Conservation (phyloP, 1,140 invertebrate species). For the Phymastichus coffea region DNA sequence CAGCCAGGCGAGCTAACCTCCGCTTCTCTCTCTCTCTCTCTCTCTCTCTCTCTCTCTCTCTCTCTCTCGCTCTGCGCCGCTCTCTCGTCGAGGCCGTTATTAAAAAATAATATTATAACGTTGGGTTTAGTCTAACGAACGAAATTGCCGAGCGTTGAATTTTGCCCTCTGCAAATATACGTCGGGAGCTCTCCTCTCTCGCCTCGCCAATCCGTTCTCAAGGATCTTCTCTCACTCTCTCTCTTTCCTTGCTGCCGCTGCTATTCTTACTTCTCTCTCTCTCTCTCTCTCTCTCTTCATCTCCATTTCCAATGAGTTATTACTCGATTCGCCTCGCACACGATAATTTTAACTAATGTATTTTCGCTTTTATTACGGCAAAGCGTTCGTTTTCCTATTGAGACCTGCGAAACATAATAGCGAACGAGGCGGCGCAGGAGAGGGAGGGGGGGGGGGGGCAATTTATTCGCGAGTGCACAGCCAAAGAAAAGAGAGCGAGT, state of each 20-base stretch:
- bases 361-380: conserved; percentile 29
- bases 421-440: too few relatives aligned
- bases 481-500: neutral
- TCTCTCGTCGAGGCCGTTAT: conserved; percentile 41
- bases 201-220: neutral
- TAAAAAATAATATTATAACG: conserved; percentile 50
- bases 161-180: conserved; percentile 42
- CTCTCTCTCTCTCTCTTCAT: conserved; percentile 12
- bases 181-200: conserved; percentile 32
- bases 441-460: neutral
- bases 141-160: conserved; percentile 44
- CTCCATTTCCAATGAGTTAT: conserved; percentile 26
- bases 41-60: conserved; percentile 7
- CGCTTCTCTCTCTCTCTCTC: conserved; percentile 36
- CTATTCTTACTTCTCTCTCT: conserved; percentile 33
- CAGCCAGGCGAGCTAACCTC: conserved; percentile 41
- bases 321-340: conserved; percentile 29
- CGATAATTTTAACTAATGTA: conserved; percentile 31
- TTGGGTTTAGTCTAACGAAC: conserved; percentile 42
- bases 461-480: too few relatives aligned
- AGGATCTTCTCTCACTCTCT: conserved; percentile 25
- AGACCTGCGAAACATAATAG: too few relatives aligned
- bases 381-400: conserved; percentile 26
- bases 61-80: neutral
- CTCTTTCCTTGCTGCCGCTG: conserved; percentile 1